These are phyloP conservation scores for cat (Felis catus) DNA, from an alignment of 2,113 vertebrate genomes.

Conservation along the genomic window F.catus_Fca126_mat1.0 CM031414.1:125714501-125715000, in stretches of 20 bases:
- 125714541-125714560: constrained; percentile 67
- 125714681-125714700: constrained; percentile 25
- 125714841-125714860: not conserved
- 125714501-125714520: constrained; percentile 82
- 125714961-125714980: not conserved
- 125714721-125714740: not conserved
- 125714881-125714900: not conserved
- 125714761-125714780: not conserved
- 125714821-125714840: not conserved
- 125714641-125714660: constrained; percentile 36
- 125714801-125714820: not conserved
- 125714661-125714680: constrained; percentile 41
- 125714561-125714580: constrained; percentile 73
- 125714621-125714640: constrained; percentile 46
- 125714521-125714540: constrained; percentile 81
- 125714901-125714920: not conserved
- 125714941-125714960: not conserved
- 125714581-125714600: constrained; percentile 71
- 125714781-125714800: not conserved
- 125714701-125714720: not conserved
- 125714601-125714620: constrained; percentile 62
- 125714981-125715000: not conserved
- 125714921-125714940: not conserved
- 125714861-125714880: not conserved
- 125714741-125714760: not conserved